Percentiles rank a stretch among this genome's conserved stretches.
Conservation (phyloP, 2,888 invertebrate genomes). For the Chesias legatella region DNA sequence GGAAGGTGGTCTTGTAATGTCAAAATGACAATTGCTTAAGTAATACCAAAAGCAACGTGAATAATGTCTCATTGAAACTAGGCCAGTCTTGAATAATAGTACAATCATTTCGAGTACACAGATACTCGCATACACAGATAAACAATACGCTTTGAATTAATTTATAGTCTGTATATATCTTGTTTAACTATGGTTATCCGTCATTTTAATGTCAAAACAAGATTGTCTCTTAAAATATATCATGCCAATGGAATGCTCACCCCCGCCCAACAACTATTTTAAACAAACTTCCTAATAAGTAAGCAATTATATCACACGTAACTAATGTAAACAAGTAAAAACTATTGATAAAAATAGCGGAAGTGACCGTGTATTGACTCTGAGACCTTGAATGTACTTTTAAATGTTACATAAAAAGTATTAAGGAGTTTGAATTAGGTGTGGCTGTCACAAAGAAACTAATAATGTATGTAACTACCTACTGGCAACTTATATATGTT, state of each 20-base stretch:
- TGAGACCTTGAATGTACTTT: constrained; percentile 16
- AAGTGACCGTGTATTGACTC: constrained; percentile 10
- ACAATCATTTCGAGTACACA: no score
- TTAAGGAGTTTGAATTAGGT: constrained; percentile 6
- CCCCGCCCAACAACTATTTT: neutral
- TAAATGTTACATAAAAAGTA: constrained; percentile 12
- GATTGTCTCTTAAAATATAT: no score
- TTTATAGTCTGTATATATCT: no score
- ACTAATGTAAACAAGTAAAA: constrained; percentile 5
- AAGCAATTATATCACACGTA: constrained; percentile 1
- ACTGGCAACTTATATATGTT: no score
- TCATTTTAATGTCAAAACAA: no score
- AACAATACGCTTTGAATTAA: neutral
- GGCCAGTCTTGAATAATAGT: constrained; percentile 7
- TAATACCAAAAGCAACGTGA: no score
- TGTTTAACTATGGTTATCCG: no score
- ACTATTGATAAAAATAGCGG: constrained; percentile 17
- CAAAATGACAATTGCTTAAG: no score
- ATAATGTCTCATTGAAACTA: constrained; percentile 1
- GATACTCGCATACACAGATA: no score
- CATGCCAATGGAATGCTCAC: neutral
- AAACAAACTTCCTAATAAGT: no score
- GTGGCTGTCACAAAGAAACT: constrained; percentile 7
- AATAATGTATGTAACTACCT: no score
- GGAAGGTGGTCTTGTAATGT: no score